Percentiles rank a stretch among this genome's conserved stretches.
Conservation (phyloP, 2,113 vertebrate genomes). For the Corydoras sp. region DNA sequence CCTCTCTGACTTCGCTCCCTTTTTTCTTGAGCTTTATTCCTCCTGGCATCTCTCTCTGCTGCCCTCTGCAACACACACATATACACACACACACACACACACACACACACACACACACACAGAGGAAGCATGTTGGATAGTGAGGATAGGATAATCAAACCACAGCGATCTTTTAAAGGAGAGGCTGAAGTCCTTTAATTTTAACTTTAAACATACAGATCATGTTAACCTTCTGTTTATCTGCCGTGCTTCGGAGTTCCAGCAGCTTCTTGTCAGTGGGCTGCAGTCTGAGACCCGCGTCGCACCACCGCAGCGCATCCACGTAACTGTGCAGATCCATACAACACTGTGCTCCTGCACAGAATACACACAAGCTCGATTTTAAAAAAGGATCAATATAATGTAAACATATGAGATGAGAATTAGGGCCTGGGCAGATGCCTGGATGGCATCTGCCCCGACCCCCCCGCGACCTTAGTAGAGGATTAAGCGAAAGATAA, state of each 20-base stretch:
- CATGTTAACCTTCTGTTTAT: constrained; percentile 75
- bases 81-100: constrained; percentile 4
- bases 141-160: too few relatives aligned
- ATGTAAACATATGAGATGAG: too few relatives aligned
- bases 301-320: constrained; percentile 82
- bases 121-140: not conserved
- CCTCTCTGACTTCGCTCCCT: constrained; percentile 66
- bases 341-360: constrained; percentile 82
- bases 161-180: too few relatives aligned
- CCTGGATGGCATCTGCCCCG: too few relatives aligned
- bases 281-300: constrained; percentile 77
- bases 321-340: constrained; percentile 75
- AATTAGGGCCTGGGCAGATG: too few relatives aligned
- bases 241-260: constrained; percentile 77
- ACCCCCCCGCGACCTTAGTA: too few relatives aligned
- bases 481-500: too few relatives aligned
- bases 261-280: constrained; percentile 79
- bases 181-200: not conserved
- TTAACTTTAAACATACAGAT: not conserved
- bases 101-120: not conserved
- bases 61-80: constrained; percentile 60
- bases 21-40: constrained; percentile 73
- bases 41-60: constrained; percentile 80
- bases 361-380: not conserved
- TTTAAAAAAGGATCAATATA: too few relatives aligned